phyloP scores from a whole-genome alignment of 2,113 vertebrate species.

The Rana temporaria region DNA sequence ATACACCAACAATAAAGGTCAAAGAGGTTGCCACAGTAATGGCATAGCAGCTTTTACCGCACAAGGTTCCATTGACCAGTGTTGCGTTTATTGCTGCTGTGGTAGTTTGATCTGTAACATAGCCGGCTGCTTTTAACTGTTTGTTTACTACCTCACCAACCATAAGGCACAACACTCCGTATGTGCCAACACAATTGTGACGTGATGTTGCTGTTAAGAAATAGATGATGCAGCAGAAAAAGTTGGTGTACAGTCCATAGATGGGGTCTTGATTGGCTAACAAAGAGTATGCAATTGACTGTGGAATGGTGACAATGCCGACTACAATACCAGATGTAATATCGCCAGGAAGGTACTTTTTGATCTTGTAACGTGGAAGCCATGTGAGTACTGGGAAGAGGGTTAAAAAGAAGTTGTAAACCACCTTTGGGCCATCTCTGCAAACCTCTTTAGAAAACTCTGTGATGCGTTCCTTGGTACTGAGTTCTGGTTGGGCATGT shows the following conservation, averaged over 20 bases:
- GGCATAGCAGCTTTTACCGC: conserved; percentile 66
- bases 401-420: conserved; percentile 24
- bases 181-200: conserved; percentile 67
- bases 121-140: conserved; percentile 68
- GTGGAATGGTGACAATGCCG: conserved; percentile 67
- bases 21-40: conserved; percentile 70
- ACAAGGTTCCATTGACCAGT: conserved; percentile 43
- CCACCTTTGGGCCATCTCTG: neutral
- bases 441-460: conserved; percentile 54
- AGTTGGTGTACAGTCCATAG: conserved; percentile 72
- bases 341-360: conserved; percentile 62
- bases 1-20: conserved; percentile 67
- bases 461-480: conserved; percentile 54
- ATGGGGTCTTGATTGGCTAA: conserved; percentile 69
- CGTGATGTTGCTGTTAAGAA: conserved; percentile 60
- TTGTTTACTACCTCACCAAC: conserved; percentile 66
- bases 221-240: conserved; percentile 70
- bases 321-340: conserved; percentile 68
- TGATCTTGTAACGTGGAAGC: conserved; percentile 61
- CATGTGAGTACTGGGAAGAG: conserved; percentile 65
- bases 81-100: conserved; percentile 40
- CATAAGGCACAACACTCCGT: conserved; percentile 68
- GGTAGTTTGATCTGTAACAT: accelerated
- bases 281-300: conserved; percentile 69
- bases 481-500: neutral